These are phyloP conservation scores for Tychaedon coryphoeus DNA, from an alignment of 2,113 vertebrate genomes.

Conservation along the genomic window DNA sequence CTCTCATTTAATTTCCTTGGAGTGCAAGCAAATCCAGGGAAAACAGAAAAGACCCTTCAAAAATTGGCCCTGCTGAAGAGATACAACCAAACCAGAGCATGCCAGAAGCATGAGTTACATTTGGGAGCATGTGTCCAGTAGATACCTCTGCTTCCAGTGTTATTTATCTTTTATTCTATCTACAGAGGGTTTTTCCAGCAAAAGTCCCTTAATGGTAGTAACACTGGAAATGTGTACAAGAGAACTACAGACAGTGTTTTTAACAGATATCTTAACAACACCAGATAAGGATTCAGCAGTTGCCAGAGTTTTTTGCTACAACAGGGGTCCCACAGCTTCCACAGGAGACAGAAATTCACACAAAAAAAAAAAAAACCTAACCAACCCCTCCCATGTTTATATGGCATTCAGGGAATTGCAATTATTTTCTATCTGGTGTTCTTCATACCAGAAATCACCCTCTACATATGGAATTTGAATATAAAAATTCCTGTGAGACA, in stretches of 20 bases:
- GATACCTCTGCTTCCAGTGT: not conserved
- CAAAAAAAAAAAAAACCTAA: not conserved
- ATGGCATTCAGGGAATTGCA: not conserved
- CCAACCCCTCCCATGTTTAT: not conserved
- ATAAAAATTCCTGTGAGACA: conserved; percentile 7
- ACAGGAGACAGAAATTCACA: not conserved
- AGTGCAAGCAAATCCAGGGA: not conserved
- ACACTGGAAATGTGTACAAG: not conserved
- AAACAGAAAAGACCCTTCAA: not conserved
- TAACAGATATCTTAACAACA: not conserved
- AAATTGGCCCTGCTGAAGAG: not conserved
- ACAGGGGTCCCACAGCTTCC: not conserved
- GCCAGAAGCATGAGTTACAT: not conserved
- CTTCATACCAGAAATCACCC: not conserved
- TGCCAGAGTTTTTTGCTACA: not conserved
- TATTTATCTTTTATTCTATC: not conserved
- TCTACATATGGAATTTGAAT: not conserved
- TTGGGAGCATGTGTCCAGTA: not conserved
- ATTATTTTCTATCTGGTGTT: conserved; percentile 3
- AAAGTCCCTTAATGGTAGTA: not conserved
- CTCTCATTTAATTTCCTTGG: not conserved
- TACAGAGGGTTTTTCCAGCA: fast-evolving
- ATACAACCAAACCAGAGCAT: not conserved
- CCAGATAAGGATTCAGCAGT: not conserved
- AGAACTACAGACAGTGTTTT: not conserved